These are phyloP conservation scores for Odontamblyopus lacepedii DNA, from an alignment of 2,797 vertebrate genomes.

Conservation along the genomic window DNA sequence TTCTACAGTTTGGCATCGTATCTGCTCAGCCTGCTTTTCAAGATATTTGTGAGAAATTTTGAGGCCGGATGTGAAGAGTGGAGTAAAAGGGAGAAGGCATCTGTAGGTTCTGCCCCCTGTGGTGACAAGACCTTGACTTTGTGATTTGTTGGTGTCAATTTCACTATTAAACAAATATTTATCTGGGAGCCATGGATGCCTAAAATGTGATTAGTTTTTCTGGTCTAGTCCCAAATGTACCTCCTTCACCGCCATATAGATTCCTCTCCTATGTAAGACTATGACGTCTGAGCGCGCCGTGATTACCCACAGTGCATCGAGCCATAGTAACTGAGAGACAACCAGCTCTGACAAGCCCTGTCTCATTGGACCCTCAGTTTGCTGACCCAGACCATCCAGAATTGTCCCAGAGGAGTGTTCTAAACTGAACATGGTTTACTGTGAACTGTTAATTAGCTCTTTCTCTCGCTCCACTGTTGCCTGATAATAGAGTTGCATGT, in stretches of 20 bases:
- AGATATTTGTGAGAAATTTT: too few relatives aligned
- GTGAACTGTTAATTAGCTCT: too few relatives aligned
- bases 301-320: slow-evolving; percentile 59
- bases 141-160: not conserved
- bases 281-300: slow-evolving; percentile 48
- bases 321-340: slow-evolving; percentile 63
- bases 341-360: slow-evolving; percentile 45
- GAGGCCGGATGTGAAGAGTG: too few relatives aligned
- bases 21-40: too few relatives aligned
- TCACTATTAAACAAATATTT: too few relatives aligned
- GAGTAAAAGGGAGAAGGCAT: too few relatives aligned
- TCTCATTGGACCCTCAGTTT: slow-evolving; percentile 44
- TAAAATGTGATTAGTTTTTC: not conserved
- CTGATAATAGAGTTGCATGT: too few relatives aligned
- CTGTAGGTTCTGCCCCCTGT: too few relatives aligned
- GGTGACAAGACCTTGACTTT: not conserved
- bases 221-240: slow-evolving; percentile 4
- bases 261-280: slow-evolving; percentile 42
- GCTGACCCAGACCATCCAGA: slow-evolving; percentile 29
- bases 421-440: not conserved
- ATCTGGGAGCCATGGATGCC: not conserved
- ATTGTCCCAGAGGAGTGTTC: slow-evolving; percentile 30
- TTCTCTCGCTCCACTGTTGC: not conserved
- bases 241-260: slow-evolving; percentile 24
- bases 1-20: too few relatives aligned